Conservation (phyloP, 2,888 invertebrate species). For the Morpho deidamia region DNA sequence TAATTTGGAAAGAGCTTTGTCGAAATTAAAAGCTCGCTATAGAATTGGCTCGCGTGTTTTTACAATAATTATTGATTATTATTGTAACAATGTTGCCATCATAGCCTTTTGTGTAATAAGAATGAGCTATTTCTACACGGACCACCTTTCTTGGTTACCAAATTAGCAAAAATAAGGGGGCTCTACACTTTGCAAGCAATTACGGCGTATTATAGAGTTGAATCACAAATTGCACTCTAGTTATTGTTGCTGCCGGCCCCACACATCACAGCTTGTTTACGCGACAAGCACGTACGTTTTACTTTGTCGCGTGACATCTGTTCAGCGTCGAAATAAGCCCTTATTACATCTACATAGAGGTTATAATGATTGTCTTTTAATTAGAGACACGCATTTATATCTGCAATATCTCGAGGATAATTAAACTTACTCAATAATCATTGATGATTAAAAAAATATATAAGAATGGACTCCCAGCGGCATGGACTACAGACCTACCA, state of each 20-base stretch:
- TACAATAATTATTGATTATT: conserved; percentile 23
- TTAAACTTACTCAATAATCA: no score
- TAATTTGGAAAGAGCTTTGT: neutral
- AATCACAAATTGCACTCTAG: conserved; percentile 71
- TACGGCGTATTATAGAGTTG: conserved; percentile 59
- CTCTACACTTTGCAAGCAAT: conserved; percentile 44
- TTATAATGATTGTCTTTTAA: conserved; percentile 24
- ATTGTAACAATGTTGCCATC: conserved; percentile 26
- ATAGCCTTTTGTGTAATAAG: conserved; percentile 25
- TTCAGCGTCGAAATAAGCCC: conserved; percentile 17
- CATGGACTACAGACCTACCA: no score
- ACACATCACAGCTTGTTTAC: conserved; percentile 71
- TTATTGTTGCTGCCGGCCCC: conserved; percentile 71
- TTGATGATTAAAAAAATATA: no score
- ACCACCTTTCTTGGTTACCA: conserved; percentile 36
- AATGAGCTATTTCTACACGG: conserved; percentile 33
- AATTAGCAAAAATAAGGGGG: conserved; percentile 41
- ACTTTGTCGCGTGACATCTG: conserved; percentile 74
- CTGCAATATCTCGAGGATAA: no score
- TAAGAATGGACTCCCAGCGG: no score
- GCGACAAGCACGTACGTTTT: conserved; percentile 68
- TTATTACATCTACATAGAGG: conserved; percentile 36
- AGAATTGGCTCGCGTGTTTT: neutral
- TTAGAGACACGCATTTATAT: neutral
- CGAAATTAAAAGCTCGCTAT: neutral